A percentile compares a stretch with the other conserved stretches of the same genome.
These are phyloP conservation scores for Trochalopteron elliotii DNA, from an alignment of 2,113 vertebrate genomes.

Conservation along the genomic window DNA sequence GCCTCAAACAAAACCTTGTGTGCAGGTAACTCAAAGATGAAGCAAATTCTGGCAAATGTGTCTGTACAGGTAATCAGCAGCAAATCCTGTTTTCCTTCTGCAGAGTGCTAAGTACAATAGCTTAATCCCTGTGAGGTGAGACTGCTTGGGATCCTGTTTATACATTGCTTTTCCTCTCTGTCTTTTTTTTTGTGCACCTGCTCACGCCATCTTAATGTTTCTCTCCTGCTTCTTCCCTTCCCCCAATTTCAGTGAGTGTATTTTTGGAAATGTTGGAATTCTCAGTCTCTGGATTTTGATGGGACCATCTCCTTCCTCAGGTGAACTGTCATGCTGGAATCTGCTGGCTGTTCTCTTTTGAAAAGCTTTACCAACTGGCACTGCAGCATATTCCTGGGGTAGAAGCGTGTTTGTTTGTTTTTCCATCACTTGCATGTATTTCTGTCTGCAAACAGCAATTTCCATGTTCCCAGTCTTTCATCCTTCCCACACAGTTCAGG, in stretches of 20 bases:
- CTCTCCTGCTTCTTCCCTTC: background rate
- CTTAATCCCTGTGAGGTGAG: background rate
- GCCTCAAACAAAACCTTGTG: background rate
- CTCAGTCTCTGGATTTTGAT: background rate
- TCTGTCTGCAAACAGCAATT: background rate
- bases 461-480: background rate
- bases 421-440: background rate
- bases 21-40: background rate
- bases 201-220: background rate
- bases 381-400: background rate
- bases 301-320: background rate
- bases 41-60: background rate
- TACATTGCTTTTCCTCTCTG: background rate
- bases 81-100: background rate
- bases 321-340: background rate
- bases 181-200: background rate
- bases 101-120: background rate
- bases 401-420: background rate
- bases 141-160: background rate
- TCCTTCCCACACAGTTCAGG: background rate
- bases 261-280: background rate
- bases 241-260: background rate
- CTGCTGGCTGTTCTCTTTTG: background rate
- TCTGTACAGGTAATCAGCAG: background rate
- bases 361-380: background rate